Percentiles rank a stretch among this genome's conserved stretches.
Conservation (phyloP, 2,113 vertebrate genomes). For the Ahaetulla prasina region DNA sequence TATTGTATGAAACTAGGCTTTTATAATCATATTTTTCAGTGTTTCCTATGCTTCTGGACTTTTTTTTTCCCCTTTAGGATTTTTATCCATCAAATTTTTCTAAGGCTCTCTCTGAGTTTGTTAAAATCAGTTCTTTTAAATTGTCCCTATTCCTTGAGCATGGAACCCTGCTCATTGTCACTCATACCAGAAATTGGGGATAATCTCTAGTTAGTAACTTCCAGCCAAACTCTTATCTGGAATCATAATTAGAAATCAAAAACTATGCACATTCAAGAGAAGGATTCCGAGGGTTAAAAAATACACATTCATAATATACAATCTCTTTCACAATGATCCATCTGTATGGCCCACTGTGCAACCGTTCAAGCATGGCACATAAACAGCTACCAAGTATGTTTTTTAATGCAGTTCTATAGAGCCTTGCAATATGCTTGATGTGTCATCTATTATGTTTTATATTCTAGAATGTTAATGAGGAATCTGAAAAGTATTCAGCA, state of each 20-base stretch:
- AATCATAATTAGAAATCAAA: neutral
- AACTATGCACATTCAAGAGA: neutral
- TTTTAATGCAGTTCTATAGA: neutral
- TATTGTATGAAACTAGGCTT: too few species aligned
- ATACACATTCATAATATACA: neutral
- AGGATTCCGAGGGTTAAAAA: neutral
- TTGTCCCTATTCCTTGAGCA: neutral
- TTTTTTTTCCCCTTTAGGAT: too few species aligned
- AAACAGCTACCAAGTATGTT: neutral
- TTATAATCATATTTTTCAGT: too few species aligned
- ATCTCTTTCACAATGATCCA: neutral
- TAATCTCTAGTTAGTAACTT: neutral
- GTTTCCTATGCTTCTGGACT: too few species aligned
- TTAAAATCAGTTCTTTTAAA: too few species aligned
- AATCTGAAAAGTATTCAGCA: neutral
- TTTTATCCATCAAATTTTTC: too few species aligned
- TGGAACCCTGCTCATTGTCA: neutral
- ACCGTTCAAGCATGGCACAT: neutral
- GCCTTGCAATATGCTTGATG: neutral
- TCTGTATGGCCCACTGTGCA: neutral
- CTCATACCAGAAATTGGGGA: neutral
- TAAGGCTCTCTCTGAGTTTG: too few species aligned
- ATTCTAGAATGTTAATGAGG: neutral
- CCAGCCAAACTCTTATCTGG: neutral
- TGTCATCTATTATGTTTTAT: neutral